phyloP scores from a whole-genome alignment of 2,797 vertebrate species.

The Australoheros facetus region DNA sequence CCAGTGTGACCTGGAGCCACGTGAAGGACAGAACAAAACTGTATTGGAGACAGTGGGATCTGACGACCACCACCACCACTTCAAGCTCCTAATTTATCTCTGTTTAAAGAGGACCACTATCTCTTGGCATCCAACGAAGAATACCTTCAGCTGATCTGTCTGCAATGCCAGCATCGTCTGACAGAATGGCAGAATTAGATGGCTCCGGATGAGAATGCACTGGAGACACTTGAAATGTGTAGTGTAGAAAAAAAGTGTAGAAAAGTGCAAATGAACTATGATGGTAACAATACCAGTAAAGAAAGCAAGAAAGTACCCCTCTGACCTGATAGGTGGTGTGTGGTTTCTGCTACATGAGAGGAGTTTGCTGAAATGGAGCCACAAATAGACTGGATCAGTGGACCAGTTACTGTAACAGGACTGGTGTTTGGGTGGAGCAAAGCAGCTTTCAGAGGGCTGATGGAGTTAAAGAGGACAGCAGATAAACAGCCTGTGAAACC shows the following conservation, averaged over 20 bases:
- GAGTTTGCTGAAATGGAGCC: constrained; percentile 80
- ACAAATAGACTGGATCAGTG: constrained; percentile 83
- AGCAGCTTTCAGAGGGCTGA: constrained; percentile 90
- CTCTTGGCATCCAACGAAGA: not conserved
- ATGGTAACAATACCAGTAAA: not conserved
- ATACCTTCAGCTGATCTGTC: not conserved
- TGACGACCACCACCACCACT: not conserved
- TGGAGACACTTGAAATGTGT: not conserved
- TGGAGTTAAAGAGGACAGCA: constrained; percentile 88
- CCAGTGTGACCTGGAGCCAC: accelerated
- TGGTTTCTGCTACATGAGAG: constrained; percentile 82
- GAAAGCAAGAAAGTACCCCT: not conserved
- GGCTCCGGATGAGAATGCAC: not conserved
- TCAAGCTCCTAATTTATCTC: no score
- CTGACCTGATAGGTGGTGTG: constrained; percentile 88
- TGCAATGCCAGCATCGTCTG: not conserved
- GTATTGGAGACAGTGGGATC: not conserved
- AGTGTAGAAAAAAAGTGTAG: no score
- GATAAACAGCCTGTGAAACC: constrained; percentile 94
- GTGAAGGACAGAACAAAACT: not conserved
- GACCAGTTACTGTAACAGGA: constrained; percentile 81
- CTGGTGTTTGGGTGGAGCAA: constrained; percentile 80
- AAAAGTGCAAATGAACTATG: not conserved
- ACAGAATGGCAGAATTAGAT: not conserved
- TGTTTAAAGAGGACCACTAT: not conserved